These are phyloP conservation scores for Amblyornis subalaris DNA, from an alignment of 2,113 vertebrate species.

Conservation along the genomic window DNA sequence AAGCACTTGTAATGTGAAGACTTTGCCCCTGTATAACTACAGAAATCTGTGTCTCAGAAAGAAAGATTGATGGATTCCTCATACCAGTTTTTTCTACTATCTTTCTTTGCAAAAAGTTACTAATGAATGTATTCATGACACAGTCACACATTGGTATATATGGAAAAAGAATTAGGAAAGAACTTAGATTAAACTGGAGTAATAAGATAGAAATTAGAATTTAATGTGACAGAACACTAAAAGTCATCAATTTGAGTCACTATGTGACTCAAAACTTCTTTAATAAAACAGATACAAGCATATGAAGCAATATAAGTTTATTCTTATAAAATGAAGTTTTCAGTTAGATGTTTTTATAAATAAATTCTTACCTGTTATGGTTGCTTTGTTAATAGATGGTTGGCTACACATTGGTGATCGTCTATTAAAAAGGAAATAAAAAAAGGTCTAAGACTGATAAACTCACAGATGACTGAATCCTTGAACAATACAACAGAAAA, in stretches of 20 bases:
- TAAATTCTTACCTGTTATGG: constrained; percentile 86
- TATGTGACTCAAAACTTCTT: not conserved
- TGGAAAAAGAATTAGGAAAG: not conserved
- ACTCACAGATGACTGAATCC: not conserved
- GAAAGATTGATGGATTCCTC: not conserved
- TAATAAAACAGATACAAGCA: not conserved
- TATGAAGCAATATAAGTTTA: not conserved
- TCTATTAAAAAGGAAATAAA: constrained; percentile 67
- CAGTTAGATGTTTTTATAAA: not conserved
- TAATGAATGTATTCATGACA: not conserved
- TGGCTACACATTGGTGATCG: constrained; percentile 98
- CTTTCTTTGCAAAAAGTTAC: not conserved
- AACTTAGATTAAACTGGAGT: not conserved
- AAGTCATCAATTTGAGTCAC: not conserved
- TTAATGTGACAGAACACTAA: not conserved
- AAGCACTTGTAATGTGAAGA: not conserved
- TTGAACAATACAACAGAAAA: not conserved
- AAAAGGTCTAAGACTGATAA: not conserved
- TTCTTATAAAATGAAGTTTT: not conserved
- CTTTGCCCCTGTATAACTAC: not conserved
- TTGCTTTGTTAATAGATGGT: constrained; percentile 94
- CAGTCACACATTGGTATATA: not conserved
- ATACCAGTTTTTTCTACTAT: not conserved
- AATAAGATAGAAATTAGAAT: not conserved
- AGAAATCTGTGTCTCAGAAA: not conserved